A percentile compares a stretch with the other conserved stretches of the same genome.
These are phyloP conservation scores for Pelobates fuscus DNA, from an alignment of 2,113 vertebrate genomes.

Conservation along the genomic window DNA sequence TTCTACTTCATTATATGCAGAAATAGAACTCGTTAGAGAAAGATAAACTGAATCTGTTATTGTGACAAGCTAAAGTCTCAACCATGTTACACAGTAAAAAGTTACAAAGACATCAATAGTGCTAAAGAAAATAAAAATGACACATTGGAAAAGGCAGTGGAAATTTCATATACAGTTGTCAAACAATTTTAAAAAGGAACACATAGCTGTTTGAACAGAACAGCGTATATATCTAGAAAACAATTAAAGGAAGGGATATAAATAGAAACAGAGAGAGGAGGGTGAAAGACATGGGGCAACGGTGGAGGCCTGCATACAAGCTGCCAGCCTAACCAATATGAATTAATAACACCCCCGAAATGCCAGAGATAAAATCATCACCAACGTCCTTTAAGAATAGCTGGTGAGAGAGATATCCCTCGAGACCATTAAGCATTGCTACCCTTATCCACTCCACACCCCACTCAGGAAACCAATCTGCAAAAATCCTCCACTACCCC, in stretches of 20 bases:
- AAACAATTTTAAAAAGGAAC: too few relatives aligned
- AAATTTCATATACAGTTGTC: too few relatives aligned
- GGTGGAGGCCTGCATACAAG: background rate
- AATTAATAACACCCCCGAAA: constrained; percentile 3
- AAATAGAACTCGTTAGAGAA: too few relatives aligned
- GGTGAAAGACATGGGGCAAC: background rate
- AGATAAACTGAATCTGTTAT: too few relatives aligned
- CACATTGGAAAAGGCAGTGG: too few relatives aligned
- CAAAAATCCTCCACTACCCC: constrained; percentile 12
- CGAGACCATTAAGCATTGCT: background rate
- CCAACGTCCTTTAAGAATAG: constrained; percentile 4
- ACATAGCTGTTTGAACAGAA: too few relatives aligned
- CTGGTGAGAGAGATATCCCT: constrained; percentile 31
- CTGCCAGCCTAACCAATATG: background rate
- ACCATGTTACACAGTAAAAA: too few relatives aligned
- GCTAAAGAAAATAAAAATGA: too few relatives aligned
- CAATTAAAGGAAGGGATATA: constrained; percentile 41
- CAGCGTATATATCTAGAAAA: background rate
- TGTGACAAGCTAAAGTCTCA: too few relatives aligned
- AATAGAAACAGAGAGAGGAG: constrained; percentile 31
- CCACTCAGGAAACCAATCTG: constrained; percentile 36
- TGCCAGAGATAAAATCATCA: constrained; percentile 9
- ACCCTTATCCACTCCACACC: constrained; percentile 31
- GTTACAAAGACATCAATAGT: too few relatives aligned
- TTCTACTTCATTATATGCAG: too few relatives aligned